Evolutionary conservation across 1,140 invertebrate genomes (phyloP), one percentile per base, ranked within the genome.

Genomic region (Tribolium madens): DNA sequence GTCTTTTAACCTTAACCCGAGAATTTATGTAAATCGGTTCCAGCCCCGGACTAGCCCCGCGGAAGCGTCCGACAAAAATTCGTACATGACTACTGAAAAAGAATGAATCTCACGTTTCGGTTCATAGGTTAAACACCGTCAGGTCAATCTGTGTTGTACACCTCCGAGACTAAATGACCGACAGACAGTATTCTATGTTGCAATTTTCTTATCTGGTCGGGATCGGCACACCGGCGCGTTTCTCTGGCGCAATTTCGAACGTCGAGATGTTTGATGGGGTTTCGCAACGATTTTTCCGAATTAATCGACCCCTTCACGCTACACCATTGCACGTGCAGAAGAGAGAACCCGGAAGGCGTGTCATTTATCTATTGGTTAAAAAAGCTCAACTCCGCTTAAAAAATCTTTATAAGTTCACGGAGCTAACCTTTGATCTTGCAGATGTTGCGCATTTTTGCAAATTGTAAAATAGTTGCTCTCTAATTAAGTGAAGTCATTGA

Each of bases 351-450:
- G 80, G 80, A 81, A 81, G 80, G 80, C 80, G 80, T 80, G 80
- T 81, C 80, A 81, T 81, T 81, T 70, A 77, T 76, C 53, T 76
- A 77, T 70, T 64, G 69, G 21, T 42, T 31, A 68, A 68, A 79
- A 79, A 79, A 57, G 71, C 21, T 26, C 3, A 21, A 60, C 73
- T 26, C 57, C 79, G 73, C 73, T 80, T 26, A 26, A 82, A 80
- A 80, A 80, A 82, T 82, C 75, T 75, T 80, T 82, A 82, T 80
- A 80, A 78, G 81, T 82, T 82, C 81, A 82, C 81, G 81, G 79
- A 80, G 73, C 73, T 80, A 77, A 82, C 79, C 81, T 82, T 79
- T 82, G 79, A 80, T 75, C 79, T 79, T 79, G 81, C 79, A 82
- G 81, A 82, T 82, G 81, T 79, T 77, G 79, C 75, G 53, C 74